These are phyloP conservation scores for Drosophila anomalata DNA, from an alignment of 2,888 invertebrate genomes.

Conservation along the genomic window DNA sequence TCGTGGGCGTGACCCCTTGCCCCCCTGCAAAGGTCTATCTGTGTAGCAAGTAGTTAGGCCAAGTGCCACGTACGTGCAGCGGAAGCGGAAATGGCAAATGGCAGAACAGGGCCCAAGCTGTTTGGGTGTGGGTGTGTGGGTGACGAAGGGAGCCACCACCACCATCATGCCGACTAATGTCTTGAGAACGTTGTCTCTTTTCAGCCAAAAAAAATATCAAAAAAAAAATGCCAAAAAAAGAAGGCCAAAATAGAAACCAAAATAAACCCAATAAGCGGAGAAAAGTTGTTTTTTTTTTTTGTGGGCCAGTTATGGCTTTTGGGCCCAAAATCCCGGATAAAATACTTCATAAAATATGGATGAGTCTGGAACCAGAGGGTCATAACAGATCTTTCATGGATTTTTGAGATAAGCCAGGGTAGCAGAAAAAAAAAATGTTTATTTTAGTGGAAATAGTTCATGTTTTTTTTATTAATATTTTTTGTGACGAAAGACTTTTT, in stretches of 20 bases:
- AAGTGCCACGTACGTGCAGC: slow-evolving; percentile 61
- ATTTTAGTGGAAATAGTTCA: no score
- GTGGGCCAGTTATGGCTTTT: slow-evolving; percentile 22
- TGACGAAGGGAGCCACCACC: not conserved
- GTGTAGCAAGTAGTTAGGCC: slow-evolving; percentile 61
- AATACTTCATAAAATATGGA: slow-evolving; percentile 35
- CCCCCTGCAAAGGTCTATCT: slow-evolving; percentile 22
- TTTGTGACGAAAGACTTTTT: no score
- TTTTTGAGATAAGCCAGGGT: no score
- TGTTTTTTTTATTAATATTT: no score
- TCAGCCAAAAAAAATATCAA: not conserved
- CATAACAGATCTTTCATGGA: not conserved
- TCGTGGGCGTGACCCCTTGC: slow-evolving; percentile 27
- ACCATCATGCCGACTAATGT: slow-evolving; percentile 24
- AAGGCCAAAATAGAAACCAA: not conserved
- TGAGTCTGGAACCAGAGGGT: not conserved
- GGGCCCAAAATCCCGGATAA: slow-evolving; percentile 16
- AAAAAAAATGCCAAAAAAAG: not conserved
- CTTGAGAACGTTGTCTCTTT: slow-evolving; percentile 36
- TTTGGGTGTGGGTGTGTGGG: not conserved
- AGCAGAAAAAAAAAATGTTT: no score
- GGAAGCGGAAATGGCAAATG: slow-evolving; percentile 69
- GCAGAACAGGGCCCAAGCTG: slow-evolving; percentile 14
- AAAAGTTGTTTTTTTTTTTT: slow-evolving; percentile 4
- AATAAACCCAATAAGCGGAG: slow-evolving; percentile 6